These are phyloP conservation scores for Polydrusus tereticollis DNA, from an alignment of 2,888 invertebrate species.

Conservation along the genomic window DNA sequence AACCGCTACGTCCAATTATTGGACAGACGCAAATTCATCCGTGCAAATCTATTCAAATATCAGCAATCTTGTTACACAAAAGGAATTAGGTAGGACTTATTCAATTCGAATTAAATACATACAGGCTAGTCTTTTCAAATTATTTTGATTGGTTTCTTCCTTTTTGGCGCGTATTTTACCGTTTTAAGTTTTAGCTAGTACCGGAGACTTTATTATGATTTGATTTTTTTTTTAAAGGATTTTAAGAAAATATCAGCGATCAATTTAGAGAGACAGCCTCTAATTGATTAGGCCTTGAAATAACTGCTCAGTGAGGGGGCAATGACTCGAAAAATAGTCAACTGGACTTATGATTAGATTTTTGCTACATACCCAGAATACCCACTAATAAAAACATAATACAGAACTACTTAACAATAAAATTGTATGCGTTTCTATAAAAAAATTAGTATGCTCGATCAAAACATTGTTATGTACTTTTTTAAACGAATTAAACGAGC, in stretches of 20 bases:
- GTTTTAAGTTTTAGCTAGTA: too few species aligned
- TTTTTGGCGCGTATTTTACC: too few species aligned
- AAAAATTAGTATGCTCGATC: too few species aligned
- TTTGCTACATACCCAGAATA: too few species aligned
- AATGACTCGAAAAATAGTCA: slow-evolving; percentile 16
- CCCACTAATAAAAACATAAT: too few species aligned
- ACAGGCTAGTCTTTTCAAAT: neutral
- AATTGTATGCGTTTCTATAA: too few species aligned
- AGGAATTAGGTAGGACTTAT: neutral
- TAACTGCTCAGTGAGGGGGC: neutral
- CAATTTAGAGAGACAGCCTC: neutral
- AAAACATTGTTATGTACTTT: too few species aligned
- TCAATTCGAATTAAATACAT: neutral
- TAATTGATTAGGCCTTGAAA: neutral
- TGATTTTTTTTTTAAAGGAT: too few species aligned
- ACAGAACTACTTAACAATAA: too few species aligned
- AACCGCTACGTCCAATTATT: neutral
- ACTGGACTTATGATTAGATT: neutral
- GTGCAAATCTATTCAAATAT: slow-evolving; percentile 2
- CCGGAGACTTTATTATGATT: too few species aligned
- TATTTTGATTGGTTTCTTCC: neutral
- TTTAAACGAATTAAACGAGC: too few species aligned
- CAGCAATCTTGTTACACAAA: neutral
- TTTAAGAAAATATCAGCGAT: neutral
- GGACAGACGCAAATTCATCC: neutral